phyloP scores from a whole-genome alignment of 2,888 invertebrate genomes.

The Ochlodes sylvanus region DNA sequence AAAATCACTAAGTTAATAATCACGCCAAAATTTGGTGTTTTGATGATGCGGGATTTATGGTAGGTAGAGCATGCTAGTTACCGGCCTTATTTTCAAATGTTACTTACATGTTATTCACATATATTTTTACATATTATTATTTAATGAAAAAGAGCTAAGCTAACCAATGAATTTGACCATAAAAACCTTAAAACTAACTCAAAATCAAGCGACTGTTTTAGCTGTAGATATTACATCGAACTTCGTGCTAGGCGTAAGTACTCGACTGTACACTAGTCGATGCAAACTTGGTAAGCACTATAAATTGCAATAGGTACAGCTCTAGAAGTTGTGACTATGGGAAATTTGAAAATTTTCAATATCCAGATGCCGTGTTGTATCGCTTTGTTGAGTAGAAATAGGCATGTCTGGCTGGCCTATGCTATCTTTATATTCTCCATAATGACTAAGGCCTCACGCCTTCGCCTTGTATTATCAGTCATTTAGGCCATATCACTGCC shows the following conservation, averaged over 20 bases:
- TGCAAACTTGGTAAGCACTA: constrained; percentile 57
- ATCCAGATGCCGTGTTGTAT: not conserved
- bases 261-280: constrained; percentile 52
- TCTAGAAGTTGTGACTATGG: constrained; percentile 47
- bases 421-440: not conserved
- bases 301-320: constrained; percentile 56
- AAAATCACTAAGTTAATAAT: no score
- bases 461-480: not conserved
- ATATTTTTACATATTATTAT: no score
- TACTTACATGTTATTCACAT: no score
- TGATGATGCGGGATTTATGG: no score
- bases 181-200: no score
- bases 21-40: no score
- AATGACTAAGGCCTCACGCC: no score
- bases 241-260: constrained; percentile 61
- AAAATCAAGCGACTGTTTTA: not conserved
- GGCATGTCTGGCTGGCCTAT: not conserved
- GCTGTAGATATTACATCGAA: constrained; percentile 60
- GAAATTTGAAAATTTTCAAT: constrained; percentile 43
- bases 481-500: no score
- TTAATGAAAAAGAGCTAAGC: no score
- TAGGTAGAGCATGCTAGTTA: no score
- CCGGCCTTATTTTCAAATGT: no score
- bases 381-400: not conserved
- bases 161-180: no score